Percentiles rank a stretch among this genome's conserved stretches.
These are phyloP conservation scores for Prunella himalayana DNA, from an alignment of 2,113 vertebrate species.

Conservation along the genomic window DNA sequence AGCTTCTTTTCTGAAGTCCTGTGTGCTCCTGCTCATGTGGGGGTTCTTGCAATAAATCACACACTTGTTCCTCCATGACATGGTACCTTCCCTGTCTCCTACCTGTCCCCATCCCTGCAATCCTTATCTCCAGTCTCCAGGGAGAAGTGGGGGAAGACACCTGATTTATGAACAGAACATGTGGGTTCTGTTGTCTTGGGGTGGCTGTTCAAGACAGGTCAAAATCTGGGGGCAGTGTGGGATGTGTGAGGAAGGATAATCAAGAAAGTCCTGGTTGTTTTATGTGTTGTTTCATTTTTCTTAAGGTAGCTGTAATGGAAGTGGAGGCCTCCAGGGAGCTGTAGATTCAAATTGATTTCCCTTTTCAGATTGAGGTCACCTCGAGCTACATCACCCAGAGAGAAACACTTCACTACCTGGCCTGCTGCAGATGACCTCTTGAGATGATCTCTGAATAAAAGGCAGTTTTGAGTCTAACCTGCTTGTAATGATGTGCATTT, in stretches of 20 bases:
- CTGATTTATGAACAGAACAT: neutral
- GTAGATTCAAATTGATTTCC: neutral
- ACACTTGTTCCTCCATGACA: neutral
- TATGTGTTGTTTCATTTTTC: neutral
- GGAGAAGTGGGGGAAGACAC: neutral
- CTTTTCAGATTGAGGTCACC: neutral
- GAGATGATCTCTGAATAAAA: neutral
- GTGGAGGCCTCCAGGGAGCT: neutral
- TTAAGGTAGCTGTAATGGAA: neutral
- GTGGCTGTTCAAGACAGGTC: neutral
- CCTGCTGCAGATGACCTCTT: neutral
- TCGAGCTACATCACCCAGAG: neutral
- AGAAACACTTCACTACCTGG: neutral
- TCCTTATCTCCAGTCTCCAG: neutral
- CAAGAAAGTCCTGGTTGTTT: neutral
- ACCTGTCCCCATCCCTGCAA: neutral
- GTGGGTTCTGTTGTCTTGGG: neutral
- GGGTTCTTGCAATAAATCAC: neutral
- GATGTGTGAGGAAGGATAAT: neutral
- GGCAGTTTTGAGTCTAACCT: neutral
- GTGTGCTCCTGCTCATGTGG: neutral
- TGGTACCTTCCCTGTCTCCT: neutral
- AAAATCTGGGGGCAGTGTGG: neutral
- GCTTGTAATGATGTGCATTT: neutral
- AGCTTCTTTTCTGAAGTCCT: neutral